Evolutionary conservation across 2,888 invertebrate species (phyloP), one percentile per base, ranked within the genome.

Genomic region (Microctonus brassicae): DNA sequence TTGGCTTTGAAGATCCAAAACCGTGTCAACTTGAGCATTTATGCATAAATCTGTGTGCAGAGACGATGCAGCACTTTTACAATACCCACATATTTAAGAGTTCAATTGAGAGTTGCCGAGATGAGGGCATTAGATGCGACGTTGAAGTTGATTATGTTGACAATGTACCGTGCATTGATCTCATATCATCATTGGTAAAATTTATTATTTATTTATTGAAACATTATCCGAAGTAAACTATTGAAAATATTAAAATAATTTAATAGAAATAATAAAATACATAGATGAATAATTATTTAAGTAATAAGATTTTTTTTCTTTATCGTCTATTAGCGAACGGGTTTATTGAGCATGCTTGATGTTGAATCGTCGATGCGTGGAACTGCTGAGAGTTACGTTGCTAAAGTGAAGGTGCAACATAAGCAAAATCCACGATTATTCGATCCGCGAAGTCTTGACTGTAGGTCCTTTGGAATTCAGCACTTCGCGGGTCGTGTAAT

Each of bases 31-130:
- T 98, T 79, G 97, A 98, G 88, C 97, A 97, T 87, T 89, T 98
- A 73, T 97, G 97, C 89, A 96, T 97, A 82, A 98, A 98, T 89
- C 89, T 98, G 74, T 97, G 97, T 88, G 97, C 97, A 0, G 98
- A 98, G 89, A 97, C 97, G 36, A 96, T 98, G 96, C 97, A 98
- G 88, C 97, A 97, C 88, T 97, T 97, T 88, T 98, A 97, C 90
- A 98, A 97, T 88, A 97, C 97, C 67, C 97, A 97, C 88, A 96
- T 97, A 80, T 97, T 98, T 89, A 97, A 97, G 88, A 95, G 96
- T 24, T 94, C 95, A 78, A 94, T 96, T 76, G 97, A 97, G 89
- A 96, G 97, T 67, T 97, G 97, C 83, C 91, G 96, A 75, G 97
- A 97, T 87, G 97, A 97, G 89, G 96, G 96, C 64, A 96, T 97